Conservation (phyloP, 2,797 vertebrate species). For the Catharus ustulatus region DNA sequence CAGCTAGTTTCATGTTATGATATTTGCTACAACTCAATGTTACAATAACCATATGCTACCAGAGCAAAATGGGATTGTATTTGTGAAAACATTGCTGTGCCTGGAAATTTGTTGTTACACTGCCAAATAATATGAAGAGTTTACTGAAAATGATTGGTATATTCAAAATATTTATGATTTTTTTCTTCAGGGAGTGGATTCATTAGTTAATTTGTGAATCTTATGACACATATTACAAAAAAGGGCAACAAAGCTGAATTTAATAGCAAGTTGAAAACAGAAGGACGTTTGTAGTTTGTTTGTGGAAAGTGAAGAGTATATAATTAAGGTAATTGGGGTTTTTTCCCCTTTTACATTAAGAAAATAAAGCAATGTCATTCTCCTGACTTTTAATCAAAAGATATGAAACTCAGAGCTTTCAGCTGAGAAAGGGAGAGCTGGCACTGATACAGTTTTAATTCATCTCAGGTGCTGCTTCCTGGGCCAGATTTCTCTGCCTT, state of each 20-base stretch:
- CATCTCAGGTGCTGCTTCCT: not conserved
- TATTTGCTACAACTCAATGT: not conserved
- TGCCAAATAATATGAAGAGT: not conserved
- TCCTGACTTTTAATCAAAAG: not conserved
- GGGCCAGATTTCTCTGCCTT: accelerated
- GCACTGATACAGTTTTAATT: accelerated
- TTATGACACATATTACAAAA: not conserved
- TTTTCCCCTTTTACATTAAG: not conserved
- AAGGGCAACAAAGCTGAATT: not conserved
- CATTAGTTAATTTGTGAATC: not conserved
- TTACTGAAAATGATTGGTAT: not conserved
- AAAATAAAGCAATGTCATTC: not conserved
- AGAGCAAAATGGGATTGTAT: not conserved
- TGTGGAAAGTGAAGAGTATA: not conserved
- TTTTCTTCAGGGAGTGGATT: not conserved
- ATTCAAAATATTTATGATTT: not conserved
- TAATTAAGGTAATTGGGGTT: not conserved
- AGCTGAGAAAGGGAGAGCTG: not conserved
- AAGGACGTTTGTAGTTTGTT: not conserved
- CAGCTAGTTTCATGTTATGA: not conserved
- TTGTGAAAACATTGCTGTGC: not conserved
- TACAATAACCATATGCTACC: not conserved
- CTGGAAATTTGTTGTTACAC: not conserved
- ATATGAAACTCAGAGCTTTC: not conserved
- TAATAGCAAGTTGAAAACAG: not conserved